Percentiles rank a stretch among this genome's conserved stretches.
Conservation (phyloP, 2,888 invertebrate species). For the Phragmatobia fuliginosa region DNA sequence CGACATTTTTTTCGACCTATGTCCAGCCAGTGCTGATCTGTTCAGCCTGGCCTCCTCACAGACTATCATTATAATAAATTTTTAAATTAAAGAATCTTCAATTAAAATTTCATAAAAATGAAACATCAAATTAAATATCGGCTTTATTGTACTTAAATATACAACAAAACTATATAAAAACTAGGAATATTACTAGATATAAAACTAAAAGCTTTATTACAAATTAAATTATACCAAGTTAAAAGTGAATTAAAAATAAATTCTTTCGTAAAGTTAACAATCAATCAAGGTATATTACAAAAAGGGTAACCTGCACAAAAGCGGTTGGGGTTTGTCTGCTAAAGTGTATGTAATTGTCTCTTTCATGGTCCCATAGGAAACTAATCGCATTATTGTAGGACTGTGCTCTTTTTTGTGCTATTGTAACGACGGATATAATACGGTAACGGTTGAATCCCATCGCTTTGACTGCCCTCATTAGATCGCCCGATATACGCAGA, state of each 20-base stretch:
- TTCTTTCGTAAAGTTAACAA: not conserved
- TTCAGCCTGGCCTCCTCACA: no score
- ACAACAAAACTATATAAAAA: conserved; percentile 4
- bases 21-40: no score
- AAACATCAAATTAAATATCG: not conserved
- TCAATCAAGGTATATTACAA: conserved; percentile 75
- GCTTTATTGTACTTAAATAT: conserved; percentile 8
- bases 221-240: not conserved
- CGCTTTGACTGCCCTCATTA: conserved; percentile 67
- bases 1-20: no score
- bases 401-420: conserved; percentile 76
- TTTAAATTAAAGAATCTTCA: not conserved
- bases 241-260: not conserved
- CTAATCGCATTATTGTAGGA: conserved; percentile 74
- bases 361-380: conserved; percentile 74
- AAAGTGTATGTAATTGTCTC: conserved; percentile 65
- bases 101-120: not conserved
- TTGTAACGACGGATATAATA: conserved; percentile 67
- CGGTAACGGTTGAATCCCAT: conserved; percentile 72
- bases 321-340: conserved; percentile 60
- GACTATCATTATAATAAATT: no score
- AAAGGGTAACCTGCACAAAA: conserved; percentile 74
- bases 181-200: conserved; percentile 6
- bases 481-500: conserved; percentile 64
- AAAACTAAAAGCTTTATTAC: conserved; percentile 1